Base-by-base conservation (phyloP, 1,140 invertebrate genomes). In the Sipha flava region DNA sequence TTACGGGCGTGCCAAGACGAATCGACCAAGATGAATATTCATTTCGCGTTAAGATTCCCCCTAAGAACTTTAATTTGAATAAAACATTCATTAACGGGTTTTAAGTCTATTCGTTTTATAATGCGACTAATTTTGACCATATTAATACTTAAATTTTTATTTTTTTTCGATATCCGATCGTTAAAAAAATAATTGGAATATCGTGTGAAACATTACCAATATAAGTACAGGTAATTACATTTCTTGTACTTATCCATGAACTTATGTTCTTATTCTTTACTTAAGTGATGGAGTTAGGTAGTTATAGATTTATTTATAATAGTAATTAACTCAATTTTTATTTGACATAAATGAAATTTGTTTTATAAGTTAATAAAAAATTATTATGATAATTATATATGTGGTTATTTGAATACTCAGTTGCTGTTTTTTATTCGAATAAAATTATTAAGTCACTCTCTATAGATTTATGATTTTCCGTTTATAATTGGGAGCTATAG, bases 1-100 rank as follows among this genome's bases (percentile, higher is more conserved):
- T 77, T 77, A 77, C 49, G 52, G 73, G 34, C 73, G 21, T 70
- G 40, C 43, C 47, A 77, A 77, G 73, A 77, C 73, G 73, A 77
- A 77, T 77, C 73, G 73, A 43, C 73, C 49, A 43, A 59, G 73
- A 77, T 77, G 73, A 77, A 77, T 77, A 77, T 77, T 77, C 73
- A 77, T 77, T 77, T 57, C 52, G 73, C 54, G 73, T 77, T 77
- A 57, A 77, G 52, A 37, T 34, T 26, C 21, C 37, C 37, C 64
- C 64, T 21, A 54, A 16, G 45, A 54, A 59, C 73, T 57, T 77
- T 77, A 77, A 77, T 77, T 77, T 77, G 59, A 77, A 77, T 77
- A 77, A 77, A 77, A 77, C 73, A 77, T 77, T 77, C 52, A 77
- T 77, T 77, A 77, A 59, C 73, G 52, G 73, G 21, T 57, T 54